Percentiles rank a stretch among this genome's conserved stretches.
phyloP scores from a whole-genome alignment of 2,113 vertebrate genomes.

The Sapajus apella region DNA sequence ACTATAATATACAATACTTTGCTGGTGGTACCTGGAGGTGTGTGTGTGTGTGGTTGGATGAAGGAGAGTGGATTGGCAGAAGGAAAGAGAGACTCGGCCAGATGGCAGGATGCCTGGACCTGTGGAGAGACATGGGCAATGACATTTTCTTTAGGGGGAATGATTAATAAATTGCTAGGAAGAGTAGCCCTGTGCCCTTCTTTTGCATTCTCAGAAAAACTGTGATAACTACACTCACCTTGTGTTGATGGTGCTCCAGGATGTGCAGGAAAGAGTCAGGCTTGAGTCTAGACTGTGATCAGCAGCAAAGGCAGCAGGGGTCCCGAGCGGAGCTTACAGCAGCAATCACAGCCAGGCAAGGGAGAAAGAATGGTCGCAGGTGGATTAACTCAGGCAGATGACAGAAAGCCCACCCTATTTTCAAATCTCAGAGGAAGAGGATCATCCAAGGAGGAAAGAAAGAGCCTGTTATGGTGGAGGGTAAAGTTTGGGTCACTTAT shows the following conservation, averaged over 20 bases:
- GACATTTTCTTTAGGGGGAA: not conserved
- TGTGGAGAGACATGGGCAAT: not conserved
- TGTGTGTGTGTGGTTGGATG: rapidly evolving
- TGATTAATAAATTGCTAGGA: not conserved
- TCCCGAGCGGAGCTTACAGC: not conserved
- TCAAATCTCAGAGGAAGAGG: not conserved
- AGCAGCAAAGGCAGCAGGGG: not conserved
- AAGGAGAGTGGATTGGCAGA: not conserved
- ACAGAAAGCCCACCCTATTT: not conserved
- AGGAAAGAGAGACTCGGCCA: not conserved
- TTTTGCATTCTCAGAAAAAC: not conserved
- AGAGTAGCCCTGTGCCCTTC: not conserved
- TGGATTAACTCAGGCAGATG: no score
- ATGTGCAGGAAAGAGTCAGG: not conserved
- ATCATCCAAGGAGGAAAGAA: not conserved
- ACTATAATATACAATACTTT: not conserved
- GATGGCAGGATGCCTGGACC: not conserved
- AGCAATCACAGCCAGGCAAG: rapidly evolving
- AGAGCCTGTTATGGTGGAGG: not conserved
- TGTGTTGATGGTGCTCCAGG: no score
- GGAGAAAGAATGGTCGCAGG: not conserved
- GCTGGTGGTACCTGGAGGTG: not conserved
- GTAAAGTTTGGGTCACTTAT: not conserved
- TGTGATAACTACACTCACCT: not conserved
- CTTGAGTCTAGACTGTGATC: not conserved